Percentiles rank a stretch among this genome's conserved stretches.
These are phyloP conservation scores for Cyanoramphus novaezelandiae DNA, from an alignment of 2,113 vertebrate species.

Conservation along the genomic window DNA sequence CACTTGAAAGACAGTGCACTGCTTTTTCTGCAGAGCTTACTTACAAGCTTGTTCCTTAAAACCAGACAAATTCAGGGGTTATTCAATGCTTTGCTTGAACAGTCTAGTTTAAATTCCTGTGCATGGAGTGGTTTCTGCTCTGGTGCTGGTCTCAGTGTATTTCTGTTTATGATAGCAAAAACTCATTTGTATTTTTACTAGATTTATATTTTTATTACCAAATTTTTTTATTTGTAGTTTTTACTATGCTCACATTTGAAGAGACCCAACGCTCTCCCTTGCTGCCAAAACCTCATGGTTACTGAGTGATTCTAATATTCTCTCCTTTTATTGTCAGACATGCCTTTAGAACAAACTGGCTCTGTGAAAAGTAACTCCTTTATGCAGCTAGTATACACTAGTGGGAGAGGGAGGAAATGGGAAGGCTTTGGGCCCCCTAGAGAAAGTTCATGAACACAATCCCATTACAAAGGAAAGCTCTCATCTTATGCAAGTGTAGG, in stretches of 20 bases:
- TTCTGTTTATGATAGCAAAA: constrained; percentile 17
- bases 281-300: constrained; percentile 10
- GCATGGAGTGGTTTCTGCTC: background rate
- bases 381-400: background rate
- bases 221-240: background rate
- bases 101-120: background rate
- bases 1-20: background rate
- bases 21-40: background rate
- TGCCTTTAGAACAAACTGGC: constrained; percentile 29
- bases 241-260: background rate
- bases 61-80: background rate
- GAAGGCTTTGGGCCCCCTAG: background rate
- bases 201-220: background rate
- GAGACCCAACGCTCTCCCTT: background rate
- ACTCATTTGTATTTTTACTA: background rate
- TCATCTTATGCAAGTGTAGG: background rate
- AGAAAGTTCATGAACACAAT: background rate
- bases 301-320: constrained; percentile 22
- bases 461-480: background rate
- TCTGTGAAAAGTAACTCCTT: background rate
- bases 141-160: background rate
- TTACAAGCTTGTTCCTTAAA: background rate
- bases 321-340: constrained; percentile 3
- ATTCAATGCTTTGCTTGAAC: background rate
- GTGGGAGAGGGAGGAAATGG: background rate